Conservation (phyloP, 2,797 vertebrate genomes). For the Catamblyrhynchus diadema region DNA sequence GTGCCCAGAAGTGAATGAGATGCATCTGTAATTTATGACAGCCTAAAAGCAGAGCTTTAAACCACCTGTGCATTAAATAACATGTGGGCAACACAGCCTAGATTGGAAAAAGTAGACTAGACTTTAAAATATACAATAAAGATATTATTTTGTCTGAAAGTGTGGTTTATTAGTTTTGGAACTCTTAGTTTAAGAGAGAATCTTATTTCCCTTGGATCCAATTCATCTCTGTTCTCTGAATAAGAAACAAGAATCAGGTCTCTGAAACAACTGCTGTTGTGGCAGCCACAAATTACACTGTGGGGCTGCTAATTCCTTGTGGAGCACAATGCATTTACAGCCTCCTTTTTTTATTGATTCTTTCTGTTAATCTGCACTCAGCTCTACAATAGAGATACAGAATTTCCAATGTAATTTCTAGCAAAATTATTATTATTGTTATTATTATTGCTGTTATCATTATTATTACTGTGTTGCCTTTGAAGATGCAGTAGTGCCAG, state of each 20-base stretch:
- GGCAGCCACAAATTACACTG: background rate
- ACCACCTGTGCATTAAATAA: background rate
- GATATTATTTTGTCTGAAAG: background rate
- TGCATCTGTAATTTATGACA: background rate
- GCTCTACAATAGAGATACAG: background rate
- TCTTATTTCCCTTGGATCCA: constrained; percentile 41
- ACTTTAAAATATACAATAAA: background rate
- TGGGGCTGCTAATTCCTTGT: background rate
- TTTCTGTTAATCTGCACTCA: background rate
- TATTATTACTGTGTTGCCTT: background rate
- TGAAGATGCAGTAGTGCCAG: background rate
- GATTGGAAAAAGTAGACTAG: background rate
- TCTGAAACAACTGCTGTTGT: constrained; percentile 12
- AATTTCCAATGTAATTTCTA: background rate
- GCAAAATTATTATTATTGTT: background rate
- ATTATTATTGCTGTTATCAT: background rate
- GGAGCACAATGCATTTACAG: background rate
- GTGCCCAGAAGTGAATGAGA: background rate
- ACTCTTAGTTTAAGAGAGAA: background rate
- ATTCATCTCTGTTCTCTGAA: background rate
- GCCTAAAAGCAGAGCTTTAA: background rate
- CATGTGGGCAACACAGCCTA: background rate
- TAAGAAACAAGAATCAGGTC: background rate
- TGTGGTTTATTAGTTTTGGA: constrained; percentile 3
- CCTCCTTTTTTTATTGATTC: constrained; percentile 4